Evolutionary conservation across 2,113 vertebrate genomes (phyloP).

Genomic region (Parotia lawesii): DNA sequence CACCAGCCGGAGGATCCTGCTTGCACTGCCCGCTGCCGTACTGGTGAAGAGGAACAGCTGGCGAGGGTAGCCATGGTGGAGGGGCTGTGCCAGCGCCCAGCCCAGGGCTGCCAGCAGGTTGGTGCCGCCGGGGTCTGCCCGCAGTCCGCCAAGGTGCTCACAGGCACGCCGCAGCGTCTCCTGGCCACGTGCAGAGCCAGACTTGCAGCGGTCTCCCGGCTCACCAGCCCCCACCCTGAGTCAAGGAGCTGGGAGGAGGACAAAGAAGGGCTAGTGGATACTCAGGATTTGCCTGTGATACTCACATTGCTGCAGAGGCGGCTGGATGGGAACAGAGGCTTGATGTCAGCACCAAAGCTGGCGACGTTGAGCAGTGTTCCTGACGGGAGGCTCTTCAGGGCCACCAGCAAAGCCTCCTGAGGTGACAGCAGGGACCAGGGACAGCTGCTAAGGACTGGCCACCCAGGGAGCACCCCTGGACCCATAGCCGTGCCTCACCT

Average conservation of each 20-base stretch:
- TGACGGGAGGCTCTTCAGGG: constrained; percentile 88
- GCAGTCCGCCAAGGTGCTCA: constrained; percentile 79
- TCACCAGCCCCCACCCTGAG: rapidly evolving
- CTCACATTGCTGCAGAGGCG: constrained; percentile 86
- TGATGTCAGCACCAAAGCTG: constrained; percentile 75
- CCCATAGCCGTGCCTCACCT: constrained; percentile 44
- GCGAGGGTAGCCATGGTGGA: constrained; percentile 84
- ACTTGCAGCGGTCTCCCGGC: rapidly evolving
- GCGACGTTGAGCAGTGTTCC: constrained; percentile 86
- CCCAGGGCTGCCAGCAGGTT: constrained; percentile 82
- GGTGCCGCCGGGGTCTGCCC: constrained; percentile 58
- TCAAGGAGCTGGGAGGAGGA: not conserved
- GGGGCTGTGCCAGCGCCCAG: constrained; percentile 86
- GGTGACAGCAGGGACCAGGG: not conserved
- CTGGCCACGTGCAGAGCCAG: constrained; percentile 20
- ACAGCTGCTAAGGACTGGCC: not conserved
- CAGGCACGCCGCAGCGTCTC: constrained; percentile 76
- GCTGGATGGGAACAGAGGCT: constrained; percentile 85
- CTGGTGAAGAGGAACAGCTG: constrained; percentile 88
- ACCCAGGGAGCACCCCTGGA: not conserved
- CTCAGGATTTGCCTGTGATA: not conserved
- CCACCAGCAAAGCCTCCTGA: constrained; percentile 89
- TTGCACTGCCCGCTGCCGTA: constrained; percentile 54
- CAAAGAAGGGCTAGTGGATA: not conserved
- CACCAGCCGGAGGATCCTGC: constrained; percentile 85